Percentiles rank a stretch among this genome's conserved stretches.
Evolutionary conservation across 2,888 invertebrate species (phyloP).

Genomic region (Axea sp.): DNA sequence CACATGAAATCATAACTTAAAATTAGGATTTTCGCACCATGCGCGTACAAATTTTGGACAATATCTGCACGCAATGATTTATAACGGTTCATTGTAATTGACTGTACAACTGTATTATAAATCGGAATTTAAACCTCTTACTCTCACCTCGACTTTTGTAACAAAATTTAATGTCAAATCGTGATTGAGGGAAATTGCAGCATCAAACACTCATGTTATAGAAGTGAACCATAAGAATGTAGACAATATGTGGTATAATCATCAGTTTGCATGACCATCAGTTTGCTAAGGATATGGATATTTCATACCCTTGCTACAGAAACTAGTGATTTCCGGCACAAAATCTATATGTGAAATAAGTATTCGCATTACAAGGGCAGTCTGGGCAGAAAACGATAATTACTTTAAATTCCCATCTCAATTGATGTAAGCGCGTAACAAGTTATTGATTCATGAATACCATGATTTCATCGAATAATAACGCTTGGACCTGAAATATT

Average conservation of each 20-base stretch:
- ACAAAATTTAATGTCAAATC: too few species aligned
- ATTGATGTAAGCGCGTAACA: slow-evolving; percentile 18
- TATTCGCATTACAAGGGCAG: slow-evolving; percentile 25
- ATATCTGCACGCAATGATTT: slow-evolving; percentile 3
- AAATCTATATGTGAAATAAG: slow-evolving; percentile 27
- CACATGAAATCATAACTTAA: slow-evolving; percentile 24
- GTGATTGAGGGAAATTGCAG: too few species aligned
- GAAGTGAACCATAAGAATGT: slow-evolving; percentile 7
- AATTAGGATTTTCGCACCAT: slow-evolving; percentile 29
- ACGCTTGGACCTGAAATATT: too few species aligned
- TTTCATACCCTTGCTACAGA: slow-evolving; percentile 33
- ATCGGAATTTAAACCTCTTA: too few species aligned
- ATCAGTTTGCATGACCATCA: slow-evolving; percentile 30
- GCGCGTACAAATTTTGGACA: slow-evolving; percentile 4
- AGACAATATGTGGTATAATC: slow-evolving; percentile 34
- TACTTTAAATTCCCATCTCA: slow-evolving; percentile 30
- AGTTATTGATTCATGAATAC: slow-evolving; percentile 28
- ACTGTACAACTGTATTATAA: too few species aligned
- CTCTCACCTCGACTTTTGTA: too few species aligned
- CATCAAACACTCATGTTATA: too few species aligned
- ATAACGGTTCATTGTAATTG: neutral
- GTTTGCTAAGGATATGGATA: slow-evolving; percentile 42
- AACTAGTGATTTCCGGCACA: slow-evolving; percentile 40
- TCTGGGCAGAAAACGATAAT: slow-evolving; percentile 33
- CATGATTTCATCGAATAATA: too few species aligned